These are phyloP conservation scores for Karalla daura DNA, from an alignment of 2,797 vertebrate species.

Conservation along the genomic window DNA sequence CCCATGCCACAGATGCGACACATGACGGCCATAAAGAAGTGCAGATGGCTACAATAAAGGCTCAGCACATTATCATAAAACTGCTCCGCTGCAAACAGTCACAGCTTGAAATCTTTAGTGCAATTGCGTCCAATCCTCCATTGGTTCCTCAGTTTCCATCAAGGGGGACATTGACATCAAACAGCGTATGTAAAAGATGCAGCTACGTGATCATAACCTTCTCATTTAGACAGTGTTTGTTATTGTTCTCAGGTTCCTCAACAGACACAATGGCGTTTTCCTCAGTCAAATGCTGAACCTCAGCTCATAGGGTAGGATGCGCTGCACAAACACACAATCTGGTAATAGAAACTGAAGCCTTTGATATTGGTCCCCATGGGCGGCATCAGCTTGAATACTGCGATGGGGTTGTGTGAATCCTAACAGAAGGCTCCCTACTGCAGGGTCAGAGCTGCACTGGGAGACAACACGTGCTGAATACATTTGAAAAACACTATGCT, in stretches of 20 bases:
- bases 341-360: constrained; percentile 69
- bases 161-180: constrained; percentile 22
- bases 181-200: constrained; percentile 24
- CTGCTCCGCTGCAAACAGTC: neutral
- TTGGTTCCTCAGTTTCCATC: neutral
- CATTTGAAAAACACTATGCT: constrained; percentile 65
- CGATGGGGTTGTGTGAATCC: constrained; percentile 60
- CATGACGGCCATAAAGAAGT: neutral
- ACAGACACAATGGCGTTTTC: constrained; percentile 43
- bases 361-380: constrained; percentile 75
- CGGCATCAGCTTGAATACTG: constrained; percentile 60
- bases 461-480: constrained; percentile 73
- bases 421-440: constrained; percentile 66
- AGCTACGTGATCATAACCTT: constrained; percentile 31
- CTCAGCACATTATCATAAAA: neutral
- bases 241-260: constrained; percentile 46
- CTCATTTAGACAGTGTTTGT: constrained; percentile 51
- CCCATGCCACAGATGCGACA: neutral
- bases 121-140: constrained; percentile 8
- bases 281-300: constrained; percentile 45
- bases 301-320: constrained; percentile 44
- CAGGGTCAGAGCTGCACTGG: constrained; percentile 69
- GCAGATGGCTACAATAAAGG: neutral
- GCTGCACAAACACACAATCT: constrained; percentile 53
- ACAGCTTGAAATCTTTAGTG: constrained; percentile 2